These are phyloP conservation scores for Pampusana beccarii DNA, from an alignment of 2,113 vertebrate genomes.

Conservation along the genomic window DNA sequence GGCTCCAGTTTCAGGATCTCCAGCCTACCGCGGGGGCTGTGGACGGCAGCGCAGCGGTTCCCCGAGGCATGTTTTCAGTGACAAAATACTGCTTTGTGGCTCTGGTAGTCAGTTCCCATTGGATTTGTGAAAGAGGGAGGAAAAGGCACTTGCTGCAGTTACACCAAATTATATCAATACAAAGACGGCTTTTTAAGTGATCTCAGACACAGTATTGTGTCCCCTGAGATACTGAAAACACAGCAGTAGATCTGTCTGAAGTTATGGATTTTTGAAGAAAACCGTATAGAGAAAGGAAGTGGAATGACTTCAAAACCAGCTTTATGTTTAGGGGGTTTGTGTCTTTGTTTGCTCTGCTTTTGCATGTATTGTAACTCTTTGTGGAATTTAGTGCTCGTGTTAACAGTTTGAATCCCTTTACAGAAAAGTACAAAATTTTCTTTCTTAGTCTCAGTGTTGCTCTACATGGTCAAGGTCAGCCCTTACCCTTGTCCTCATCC, in stretches of 20 bases:
- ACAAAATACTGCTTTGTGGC: neutral
- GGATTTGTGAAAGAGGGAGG: neutral
- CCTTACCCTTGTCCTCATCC: neutral
- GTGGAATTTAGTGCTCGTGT: neutral
- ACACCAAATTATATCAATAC: neutral
- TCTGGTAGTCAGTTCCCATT: neutral
- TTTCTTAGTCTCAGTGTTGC: neutral
- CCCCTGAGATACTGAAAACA: neutral
- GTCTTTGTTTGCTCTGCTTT: neutral
- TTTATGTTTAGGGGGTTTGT: neutral
- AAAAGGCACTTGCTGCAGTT: neutral
- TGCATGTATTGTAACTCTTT: neutral
- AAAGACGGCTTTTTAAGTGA: neutral
- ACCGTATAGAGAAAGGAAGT: neutral
- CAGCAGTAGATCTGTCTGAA: neutral
- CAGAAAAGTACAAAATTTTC: neutral
- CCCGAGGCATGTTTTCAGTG: neutral
- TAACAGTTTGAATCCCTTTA: neutral
- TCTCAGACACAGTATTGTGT: neutral
- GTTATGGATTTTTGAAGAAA: neutral
- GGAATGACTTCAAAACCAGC: neutral
- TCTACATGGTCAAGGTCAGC: neutral
- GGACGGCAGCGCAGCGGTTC: fast-evolving
- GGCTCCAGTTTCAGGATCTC: neutral
- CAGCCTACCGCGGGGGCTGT: neutral